Base-by-base conservation (phyloP, 2,113 vertebrate genomes). In the Corythornis vintsioides region DNA sequence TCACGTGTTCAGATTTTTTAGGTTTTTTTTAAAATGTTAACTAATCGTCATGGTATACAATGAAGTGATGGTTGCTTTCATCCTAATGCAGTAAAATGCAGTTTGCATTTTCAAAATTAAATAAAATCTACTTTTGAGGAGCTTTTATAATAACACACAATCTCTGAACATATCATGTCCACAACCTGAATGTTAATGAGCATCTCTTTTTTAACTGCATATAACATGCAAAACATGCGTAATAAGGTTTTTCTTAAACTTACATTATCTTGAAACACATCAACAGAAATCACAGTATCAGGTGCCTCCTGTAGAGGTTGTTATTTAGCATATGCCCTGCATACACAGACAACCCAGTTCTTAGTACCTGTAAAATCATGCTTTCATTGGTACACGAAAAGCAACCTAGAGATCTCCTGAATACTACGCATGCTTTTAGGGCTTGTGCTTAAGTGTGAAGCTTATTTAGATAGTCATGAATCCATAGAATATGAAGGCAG, bases 251-350 rank as follows among this genome's bases (percentile, higher is more conserved):
- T 80, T 40, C 10, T 74, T 67, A 12, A 5, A 53, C 14, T 12
- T 35, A 12, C 28, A 11, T 55, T 21, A 63, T 22, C 33, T 35
- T 67, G 60, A 55, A 11, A 42, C 11, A 15, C 14, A 28, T 40
- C 18, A 47, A 19, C 1, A 15, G 48, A 28, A 84, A 56, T 59
- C 2, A 3, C 0, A 0, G 13, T 63, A 43, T 78, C 7, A 57
- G 7, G 4, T 63, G n/a, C 40, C 24, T 82, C 0, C 29, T 57
- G 2, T 1, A 18, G 72, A 57, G 8, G 14, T 47, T 50, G 6
- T 57, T 11, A 42, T 55, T 77, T 57, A 66, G 21, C 24, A 19
- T 28, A 26, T 17, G 7, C 29, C 38, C 16, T 60, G 57, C 20
- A 25, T 14, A 40, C 1, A 7, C n/a, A 48, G 53, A 57, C 19